These are phyloP conservation scores for Sthenelais limicola DNA, from an alignment of 2,888 invertebrate species.

Conservation along the genomic window DNA sequence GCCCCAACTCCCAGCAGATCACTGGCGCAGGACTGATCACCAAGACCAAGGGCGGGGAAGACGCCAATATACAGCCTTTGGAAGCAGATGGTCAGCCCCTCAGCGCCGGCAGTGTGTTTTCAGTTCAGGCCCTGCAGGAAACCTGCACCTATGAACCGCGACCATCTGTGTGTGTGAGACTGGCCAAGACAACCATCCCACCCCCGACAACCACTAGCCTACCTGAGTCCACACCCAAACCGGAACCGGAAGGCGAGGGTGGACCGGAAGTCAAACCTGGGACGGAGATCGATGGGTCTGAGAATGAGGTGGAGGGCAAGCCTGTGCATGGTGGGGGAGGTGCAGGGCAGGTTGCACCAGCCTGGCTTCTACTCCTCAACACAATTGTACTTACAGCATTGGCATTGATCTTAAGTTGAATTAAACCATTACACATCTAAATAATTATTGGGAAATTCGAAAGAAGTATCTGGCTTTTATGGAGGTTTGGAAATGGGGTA, in stretches of 20 bases:
- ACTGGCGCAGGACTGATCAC: neutral
- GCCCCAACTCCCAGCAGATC: neutral
- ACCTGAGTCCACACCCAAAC: neutral
- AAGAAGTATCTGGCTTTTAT: too few species aligned
- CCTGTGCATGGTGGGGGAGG: constrained; percentile 4
- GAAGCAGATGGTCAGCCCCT: constrained; percentile 1
- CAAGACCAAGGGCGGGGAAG: neutral
- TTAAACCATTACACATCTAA: too few species aligned
- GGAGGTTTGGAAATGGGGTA: too few species aligned
- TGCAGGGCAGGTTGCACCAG: too few species aligned
- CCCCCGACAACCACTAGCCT: too few species aligned
- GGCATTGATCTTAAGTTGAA: too few species aligned
- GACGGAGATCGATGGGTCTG: neutral
- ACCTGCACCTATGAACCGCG: constrained; percentile 9
- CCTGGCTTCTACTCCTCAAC: too few species aligned
- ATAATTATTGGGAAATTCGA: too few species aligned
- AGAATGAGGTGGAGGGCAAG: neutral
- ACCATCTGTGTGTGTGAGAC: constrained; percentile 2
- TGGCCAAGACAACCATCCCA: neutral
- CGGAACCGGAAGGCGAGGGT: neutral
- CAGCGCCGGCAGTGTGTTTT: constrained; percentile 1
- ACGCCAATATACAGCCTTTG: neutral
- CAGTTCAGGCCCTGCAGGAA: neutral
- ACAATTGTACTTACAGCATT: too few species aligned
- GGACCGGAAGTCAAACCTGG: constrained; percentile 3